Base-by-base conservation (phyloP, 2,113 vertebrate genomes). In the Todiramphus saurophagus region DNA sequence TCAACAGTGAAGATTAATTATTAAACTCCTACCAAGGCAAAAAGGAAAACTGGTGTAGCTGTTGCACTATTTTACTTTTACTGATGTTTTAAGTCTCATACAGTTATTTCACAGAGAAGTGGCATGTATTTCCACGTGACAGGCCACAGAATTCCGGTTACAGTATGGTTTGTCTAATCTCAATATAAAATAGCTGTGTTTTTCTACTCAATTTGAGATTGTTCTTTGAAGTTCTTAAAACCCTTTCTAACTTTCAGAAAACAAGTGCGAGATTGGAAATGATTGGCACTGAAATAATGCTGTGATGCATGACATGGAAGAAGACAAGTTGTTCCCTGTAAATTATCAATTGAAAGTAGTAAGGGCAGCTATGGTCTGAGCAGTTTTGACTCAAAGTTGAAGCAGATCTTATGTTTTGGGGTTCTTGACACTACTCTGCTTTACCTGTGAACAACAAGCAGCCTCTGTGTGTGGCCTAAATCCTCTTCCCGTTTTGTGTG, bases 1-100 rank as follows among this genome's bases (percentile, higher is more conserved):
- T 97, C 64, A 97, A 19, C 79, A 86, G 88, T 80, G 43, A 75
- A 83, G 73, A 83, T 97, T 77, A 97, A 96, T 96, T 3, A 96
- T 97, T 97, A 97, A 97, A 80, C 93, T 95, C 51, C 63, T 55
- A 77, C 64, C 35, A 70, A 87, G 60, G 60, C 59, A 81, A 77
- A 67, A 51, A n/a, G 73, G 64, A 44, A 78, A 83, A 75, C 48
- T 86, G 55, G 64, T 92, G 56, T 68, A 83, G 56, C 24, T 91
- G 80, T 94, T 91, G 46, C 80, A 72, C 41, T 60, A 77, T 37
- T 92, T 88, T 76, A 53, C 60, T 18, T 91, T 93, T 91, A 78
- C 73, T 66, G 30, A 43, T 58, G 56, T 77, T 93, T 74, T 88
- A 80, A 58, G 92, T 86, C 59, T 80, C 31, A 7, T 43, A 13